Evolutionary conservation across 1,140 invertebrate genomes (phyloP), one percentile per base, ranked within the genome.

Genomic region (Heliconius nattereri): DNA sequence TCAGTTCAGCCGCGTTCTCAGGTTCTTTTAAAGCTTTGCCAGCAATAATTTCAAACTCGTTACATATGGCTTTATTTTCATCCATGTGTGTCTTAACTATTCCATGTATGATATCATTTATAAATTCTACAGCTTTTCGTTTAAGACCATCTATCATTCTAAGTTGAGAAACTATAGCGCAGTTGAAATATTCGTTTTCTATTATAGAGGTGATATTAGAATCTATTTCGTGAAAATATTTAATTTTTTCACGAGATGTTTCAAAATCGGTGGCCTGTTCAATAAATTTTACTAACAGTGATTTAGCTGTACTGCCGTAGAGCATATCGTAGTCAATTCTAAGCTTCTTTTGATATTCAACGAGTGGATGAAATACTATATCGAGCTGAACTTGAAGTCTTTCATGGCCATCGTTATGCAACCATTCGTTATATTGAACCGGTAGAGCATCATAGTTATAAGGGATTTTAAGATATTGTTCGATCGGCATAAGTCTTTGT

Each of bases 1-100:
- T 92, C 40, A 98, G 94, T 87, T 97, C 96, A 83, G 96, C 96
- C 0, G 97, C 97, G 37, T 96, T 96, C 81, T 94, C 92, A 2
- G 97, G 97, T 86, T 96, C 95, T 81, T 95, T 95, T 2, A 96
- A 86, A 6, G 96, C 96, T 81, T 89, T 95, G 32, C 90, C 87
- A 81, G 95, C 95, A 60, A 97, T 95, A 32, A 93, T 94, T 91
- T 97, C 95, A 85, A 97, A 97, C 77, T 92, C 94, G 3, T 90
- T 83, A 84, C 96, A 97, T 78, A 97, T 97, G 52, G 95, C 94
- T 16, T 95, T 87, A 91, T 97, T 96, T 72, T 94, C 92, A 35
- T 85, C 85, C 85, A 91, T 92, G 73, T 94, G 93, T 7, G 79
- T 87, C 83, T 87, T 90, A 5, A 94, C 88, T 70, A 94, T 91